Evolutionary conservation across 2,797 vertebrate species (phyloP), one percentile per base, ranked within the genome.

Genomic region (Rhodeus uyekii): DNA sequence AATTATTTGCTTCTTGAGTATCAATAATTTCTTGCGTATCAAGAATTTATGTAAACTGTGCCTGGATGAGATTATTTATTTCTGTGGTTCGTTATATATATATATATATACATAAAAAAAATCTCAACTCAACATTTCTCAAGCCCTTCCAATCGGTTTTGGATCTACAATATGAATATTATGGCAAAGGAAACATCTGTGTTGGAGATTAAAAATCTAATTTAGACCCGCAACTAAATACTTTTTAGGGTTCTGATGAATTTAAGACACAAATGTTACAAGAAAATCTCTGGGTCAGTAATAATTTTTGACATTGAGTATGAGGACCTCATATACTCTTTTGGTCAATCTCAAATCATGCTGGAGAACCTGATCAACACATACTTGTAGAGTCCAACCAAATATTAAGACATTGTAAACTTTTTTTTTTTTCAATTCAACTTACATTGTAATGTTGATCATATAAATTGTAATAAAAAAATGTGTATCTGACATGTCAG

Each of bases 41-140:
- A 68, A 72, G 67, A 48, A 46, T 71, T 27, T 24, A 72, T 80
- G 29, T 69, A 69, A 80, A 76, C 55, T 76, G 29, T 71, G 53
- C 63, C 58, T 44, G 78, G 29, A 50, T 46, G 32, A 61, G 22
- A 36, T 36, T 61, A 44, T 61, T 61, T 76, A 42, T 22, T 42
- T 76, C 55, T 76, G 73, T 76, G 13, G 9, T 29, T 76, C 2
- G 5, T 42, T 44, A 76, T 53, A 34, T n/a, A n/a, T n/a, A n/a
- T n/a, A n/a, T n/a, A n/a, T n/a, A n/a, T n/a, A n/a, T n/a, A n/a
- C n/a, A n/a, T n/a, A 50, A 72, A 50, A 27, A 18, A 64, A 74
- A 39, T 68, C 1, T n/a, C 32, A 38, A 32, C 14, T 58, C 2
- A 7, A 73, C 19, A n/a, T 34, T 53, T 53, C 69, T 36, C 34